Evolutionary conservation across 2,797 vertebrate genomes (phyloP), one percentile per base, ranked within the genome.

Genomic region (Sebastolobus altivelis): DNA sequence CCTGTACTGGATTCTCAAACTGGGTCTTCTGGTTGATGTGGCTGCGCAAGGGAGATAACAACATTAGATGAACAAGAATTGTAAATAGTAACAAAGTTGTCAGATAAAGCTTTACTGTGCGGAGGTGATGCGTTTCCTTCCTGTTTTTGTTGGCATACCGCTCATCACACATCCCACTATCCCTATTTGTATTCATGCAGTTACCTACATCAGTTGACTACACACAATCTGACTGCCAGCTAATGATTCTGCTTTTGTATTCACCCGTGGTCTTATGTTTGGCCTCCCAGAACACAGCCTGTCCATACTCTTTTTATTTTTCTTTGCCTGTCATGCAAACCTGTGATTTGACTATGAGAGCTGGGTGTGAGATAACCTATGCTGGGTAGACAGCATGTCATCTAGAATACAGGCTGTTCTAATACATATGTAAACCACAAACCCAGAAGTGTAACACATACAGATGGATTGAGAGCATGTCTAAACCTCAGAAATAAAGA

Each of bases 11-110:
- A 88, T 99, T 99, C 95, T 99, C 98, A 96, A 99, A 99, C 91
- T 99, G 98, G 37, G 98, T 99, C 96, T 98, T 99, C 96, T 99
- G 98, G 94, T 98, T 99, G 88, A 99, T 98, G 77, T 99, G 98
- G 90, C 98, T 99, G 93, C 66, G 79, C 38, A 52, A 11, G 18
- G 29, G 13, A 76, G 22, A 89, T 65, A 25, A 82, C 27, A 89
- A 83, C 59, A 82, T 38, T 4, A 60, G 63, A 80, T 29, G 3
- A 65, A 40, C 11, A 56, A 67, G 10, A 69, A 43, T 1, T 49
- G 5, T 2, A 49, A 71, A 69, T 0, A 31, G 27, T 0, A 27
- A 27, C 31, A 70, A 27, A 46, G 60, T 14, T 27, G 22, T 78
- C n/a, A 18, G 12, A 52, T 12, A 25, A 71, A 63, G 33, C n/a